phyloP scores from a whole-genome alignment of 2,113 vertebrate genomes.

The Strix uralensis region DNA sequence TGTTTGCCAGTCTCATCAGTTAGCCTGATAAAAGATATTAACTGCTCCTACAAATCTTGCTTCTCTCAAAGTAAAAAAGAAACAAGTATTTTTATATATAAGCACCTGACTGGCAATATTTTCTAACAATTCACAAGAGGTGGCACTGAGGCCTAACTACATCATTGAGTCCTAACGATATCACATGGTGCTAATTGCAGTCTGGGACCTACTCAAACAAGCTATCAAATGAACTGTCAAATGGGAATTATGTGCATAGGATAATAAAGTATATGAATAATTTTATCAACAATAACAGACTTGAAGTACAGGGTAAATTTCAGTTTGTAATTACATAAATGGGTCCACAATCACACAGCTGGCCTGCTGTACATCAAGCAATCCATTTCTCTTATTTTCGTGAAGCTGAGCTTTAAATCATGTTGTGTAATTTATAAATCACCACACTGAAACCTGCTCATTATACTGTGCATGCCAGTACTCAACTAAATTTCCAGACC shows the following conservation, averaged over 20 bases:
- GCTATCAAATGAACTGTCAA: not conserved
- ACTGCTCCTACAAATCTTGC: not conserved
- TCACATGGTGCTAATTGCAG: not conserved
- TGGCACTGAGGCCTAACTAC: not conserved
- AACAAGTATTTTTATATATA: not conserved
- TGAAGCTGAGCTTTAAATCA: not conserved
- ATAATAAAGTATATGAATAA: not conserved
- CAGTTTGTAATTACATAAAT: not conserved
- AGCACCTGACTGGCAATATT: not conserved
- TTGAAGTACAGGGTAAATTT: not conserved
- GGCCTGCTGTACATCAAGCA: not conserved
- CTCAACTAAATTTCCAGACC: not conserved
- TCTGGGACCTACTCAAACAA: not conserved
- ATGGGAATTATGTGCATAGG: not conserved
- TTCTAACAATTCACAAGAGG: not conserved
- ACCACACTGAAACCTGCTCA: not conserved
- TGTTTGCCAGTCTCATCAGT: not conserved
- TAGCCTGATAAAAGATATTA: not conserved
- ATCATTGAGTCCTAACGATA: not conserved
- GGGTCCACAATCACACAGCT: not conserved
- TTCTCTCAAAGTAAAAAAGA: not conserved
- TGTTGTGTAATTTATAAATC: not conserved
- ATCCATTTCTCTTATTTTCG: not conserved
- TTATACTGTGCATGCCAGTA: not conserved
- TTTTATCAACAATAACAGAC: conserved; percentile 9